Percentiles rank a stretch among this genome's conserved stretches.
Conservation (phyloP, 1,140 invertebrate genomes). For the silkworm (Bombyx mori) region DNA sequence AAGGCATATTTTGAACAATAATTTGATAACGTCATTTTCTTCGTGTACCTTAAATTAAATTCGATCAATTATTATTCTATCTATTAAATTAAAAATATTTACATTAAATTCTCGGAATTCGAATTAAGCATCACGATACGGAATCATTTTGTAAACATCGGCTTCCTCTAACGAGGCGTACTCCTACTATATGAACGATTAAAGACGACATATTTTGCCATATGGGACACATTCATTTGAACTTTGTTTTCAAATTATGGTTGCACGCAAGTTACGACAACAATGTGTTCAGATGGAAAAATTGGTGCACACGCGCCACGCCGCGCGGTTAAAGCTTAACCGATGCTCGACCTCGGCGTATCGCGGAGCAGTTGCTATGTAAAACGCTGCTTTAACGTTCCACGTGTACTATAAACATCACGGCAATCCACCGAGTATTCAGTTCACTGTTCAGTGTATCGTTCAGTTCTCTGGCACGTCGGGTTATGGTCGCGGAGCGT, state of each 20-base stretch:
- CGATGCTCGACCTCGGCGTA: conserved; percentile 7
- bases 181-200: too few species aligned
- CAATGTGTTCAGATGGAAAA: conserved; percentile 13
- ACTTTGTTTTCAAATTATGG: conserved; percentile 8
- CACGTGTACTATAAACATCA: conserved; percentile 29
- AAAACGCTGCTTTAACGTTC: conserved; percentile 31
- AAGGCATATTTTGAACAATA: too few species aligned
- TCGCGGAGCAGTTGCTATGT: conserved; percentile 29
- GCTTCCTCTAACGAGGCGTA: too few species aligned
- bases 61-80: too few species aligned
- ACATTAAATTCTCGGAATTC: too few species aligned
- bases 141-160: too few species aligned
- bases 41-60: too few species aligned
- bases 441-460: conserved; percentile 32
- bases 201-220: too few species aligned
- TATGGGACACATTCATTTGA: too few species aligned
- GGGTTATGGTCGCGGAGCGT: conserved; percentile 25
- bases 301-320: conserved; percentile 18
- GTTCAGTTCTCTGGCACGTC: conserved; percentile 14
- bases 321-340: background rate
- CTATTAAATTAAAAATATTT: too few species aligned
- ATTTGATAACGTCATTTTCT: too few species aligned
- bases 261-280: conserved; percentile 10
- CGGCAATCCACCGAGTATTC: conserved; percentile 12
- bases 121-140: too few species aligned